phyloP scores from a whole-genome alignment of 2,797 vertebrate species.

The Macrochelys suwanniensis region DNA sequence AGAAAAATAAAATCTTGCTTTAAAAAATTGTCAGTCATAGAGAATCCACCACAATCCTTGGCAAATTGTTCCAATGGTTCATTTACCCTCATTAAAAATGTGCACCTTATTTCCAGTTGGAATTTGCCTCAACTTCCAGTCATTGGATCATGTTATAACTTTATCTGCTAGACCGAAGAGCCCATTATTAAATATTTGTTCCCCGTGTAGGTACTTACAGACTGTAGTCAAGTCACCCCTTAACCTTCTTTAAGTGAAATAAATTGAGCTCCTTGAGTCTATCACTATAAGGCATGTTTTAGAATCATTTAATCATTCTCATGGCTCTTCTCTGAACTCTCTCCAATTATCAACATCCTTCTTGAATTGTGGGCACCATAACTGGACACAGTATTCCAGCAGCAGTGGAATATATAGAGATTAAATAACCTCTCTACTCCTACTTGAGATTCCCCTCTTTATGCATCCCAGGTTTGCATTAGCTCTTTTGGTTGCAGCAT shows the following conservation, averaged over 20 bases:
- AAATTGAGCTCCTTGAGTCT: not conserved
- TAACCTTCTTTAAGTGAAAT: not conserved
- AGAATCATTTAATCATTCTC: not conserved
- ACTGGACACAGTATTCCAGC: not conserved
- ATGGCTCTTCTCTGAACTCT: not conserved
- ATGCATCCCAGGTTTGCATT: not conserved
- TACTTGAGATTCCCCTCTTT: not conserved
- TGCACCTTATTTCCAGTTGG: too few relatives aligned
- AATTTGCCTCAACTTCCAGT: too few relatives aligned
- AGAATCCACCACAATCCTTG: too few relatives aligned
- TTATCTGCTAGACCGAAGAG: too few relatives aligned
- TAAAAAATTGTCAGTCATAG: too few relatives aligned
- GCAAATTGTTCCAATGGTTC: too few relatives aligned
- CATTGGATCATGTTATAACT: too few relatives aligned
- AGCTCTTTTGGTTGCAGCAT: not conserved
- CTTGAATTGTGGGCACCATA: not conserved
- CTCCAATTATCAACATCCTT: not conserved
- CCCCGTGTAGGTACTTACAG: too few relatives aligned
- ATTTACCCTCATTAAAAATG: too few relatives aligned
- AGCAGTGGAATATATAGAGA: not conserved
- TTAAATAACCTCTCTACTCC: not conserved
- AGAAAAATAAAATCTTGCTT: too few relatives aligned
- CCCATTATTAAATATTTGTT: too few relatives aligned
- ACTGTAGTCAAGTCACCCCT: too few relatives aligned
- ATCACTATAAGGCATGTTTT: not conserved